Evolutionary conservation across 1,140 invertebrate genomes (phyloP), one percentile per base, ranked within the genome.

Genomic region (Drosophila ambigua): DNA sequence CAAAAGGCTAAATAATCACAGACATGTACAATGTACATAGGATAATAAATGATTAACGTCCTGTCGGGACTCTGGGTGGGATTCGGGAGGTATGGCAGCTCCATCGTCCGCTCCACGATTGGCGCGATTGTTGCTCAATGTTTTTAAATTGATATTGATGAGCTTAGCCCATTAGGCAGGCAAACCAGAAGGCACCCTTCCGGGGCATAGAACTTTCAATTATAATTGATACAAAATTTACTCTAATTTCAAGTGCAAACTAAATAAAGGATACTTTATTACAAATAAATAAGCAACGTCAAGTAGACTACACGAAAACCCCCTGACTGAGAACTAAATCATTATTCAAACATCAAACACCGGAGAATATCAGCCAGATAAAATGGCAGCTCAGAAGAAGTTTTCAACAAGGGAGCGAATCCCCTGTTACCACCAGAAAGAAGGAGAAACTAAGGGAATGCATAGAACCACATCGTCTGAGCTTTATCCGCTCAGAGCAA

Each of bases 1-100:
- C 51, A 77, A 89, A 89, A 89, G 84, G 78, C 83, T 81, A 87
- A 85, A 85, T 85, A 81, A 88, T 88, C 83, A 83, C 79, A 79
- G 77, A 52, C 83, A 77, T 77, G 83, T 84, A 28, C 26, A 28
- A 77, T 77, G 83, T 84, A 28, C 26, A 28, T 7, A 84, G 81
- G 84, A 88, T 88, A 89, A 88, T 79, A 88, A 89, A 89, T 88
- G 79, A 88, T 88, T 89, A 88, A 88, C 79, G 82, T 82, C 48
- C 55, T 49, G 68, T 5, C 58, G 15, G 39, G 44, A 43, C 28
- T 20, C 39, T 24, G 48, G 52, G 55, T 35, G 35, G 41, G 35
- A 7, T 43, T 8, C 11, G 5, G 20, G 7, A 57, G 66, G 44
- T 2, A 43, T 39, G 9, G 26, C 28, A 11, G 11, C 35, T 2